phyloP scores from a whole-genome alignment of 92 coral and sea anemone species.

The Bergia sp. region DNA sequence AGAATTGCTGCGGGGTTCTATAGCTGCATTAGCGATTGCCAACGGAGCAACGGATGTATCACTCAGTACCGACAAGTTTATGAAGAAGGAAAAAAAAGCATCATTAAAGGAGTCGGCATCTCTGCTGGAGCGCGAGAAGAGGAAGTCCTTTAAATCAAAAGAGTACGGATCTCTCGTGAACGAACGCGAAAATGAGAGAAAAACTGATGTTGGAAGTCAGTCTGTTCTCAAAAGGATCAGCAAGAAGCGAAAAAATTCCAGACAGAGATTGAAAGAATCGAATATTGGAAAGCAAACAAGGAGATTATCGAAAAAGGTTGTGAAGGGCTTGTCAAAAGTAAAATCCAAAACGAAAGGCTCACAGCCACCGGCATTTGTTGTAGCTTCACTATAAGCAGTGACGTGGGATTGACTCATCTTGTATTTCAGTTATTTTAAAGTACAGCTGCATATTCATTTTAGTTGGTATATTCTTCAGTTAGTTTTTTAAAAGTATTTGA shows the following conservation, averaged over 20 bases:
- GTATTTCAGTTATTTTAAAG: too few relatives aligned
- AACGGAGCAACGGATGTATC: slow-evolving; percentile 18
- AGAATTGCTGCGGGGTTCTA: slow-evolving; percentile 19
- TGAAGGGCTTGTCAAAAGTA: slow-evolving; percentile 12
- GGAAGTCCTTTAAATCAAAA: slow-evolving; percentile 11
- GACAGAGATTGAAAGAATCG: slow-evolving; percentile 18
- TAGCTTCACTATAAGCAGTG: slow-evolving; percentile 5
- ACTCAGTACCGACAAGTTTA: background rate
- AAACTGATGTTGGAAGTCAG: background rate
- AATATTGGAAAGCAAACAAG: slow-evolving; percentile 35
- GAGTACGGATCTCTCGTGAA: slow-evolving; percentile 25
- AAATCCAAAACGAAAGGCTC: slow-evolving; percentile 3
- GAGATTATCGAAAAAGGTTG: slow-evolving; percentile 23
- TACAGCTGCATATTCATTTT: too few relatives aligned
- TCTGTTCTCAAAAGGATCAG: slow-evolving; percentile 13
- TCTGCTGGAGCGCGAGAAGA: slow-evolving; percentile 11
- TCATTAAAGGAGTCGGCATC: background rate
- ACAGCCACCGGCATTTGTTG: slow-evolving; percentile 8
- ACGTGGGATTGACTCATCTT: background rate
- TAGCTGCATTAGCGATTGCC: slow-evolving; percentile 29
- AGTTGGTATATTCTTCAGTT: too few relatives aligned
- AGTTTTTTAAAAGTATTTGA: too few relatives aligned
- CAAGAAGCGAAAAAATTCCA: slow-evolving; percentile 24
- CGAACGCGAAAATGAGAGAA: background rate
- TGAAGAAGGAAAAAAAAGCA: background rate